Conservation (phyloP, 1,140 invertebrate species). For the Zaprionus ghesquierei region DNA sequence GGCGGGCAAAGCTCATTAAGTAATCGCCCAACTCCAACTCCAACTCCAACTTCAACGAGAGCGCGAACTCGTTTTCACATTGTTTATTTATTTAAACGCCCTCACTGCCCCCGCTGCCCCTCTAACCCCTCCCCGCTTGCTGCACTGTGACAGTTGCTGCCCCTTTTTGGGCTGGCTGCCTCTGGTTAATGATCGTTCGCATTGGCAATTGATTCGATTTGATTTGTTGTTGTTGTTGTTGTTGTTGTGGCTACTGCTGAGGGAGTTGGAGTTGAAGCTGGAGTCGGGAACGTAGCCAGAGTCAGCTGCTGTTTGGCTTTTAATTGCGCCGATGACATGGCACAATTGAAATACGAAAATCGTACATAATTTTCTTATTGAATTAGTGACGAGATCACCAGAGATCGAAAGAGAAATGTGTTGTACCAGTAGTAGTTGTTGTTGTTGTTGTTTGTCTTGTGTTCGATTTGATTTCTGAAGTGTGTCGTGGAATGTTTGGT, state of each 20-base stretch:
- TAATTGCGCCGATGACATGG: constrained; percentile 70
- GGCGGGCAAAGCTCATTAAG: constrained; percentile 71
- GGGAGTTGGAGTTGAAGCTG: background rate
- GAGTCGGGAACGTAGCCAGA: background rate
- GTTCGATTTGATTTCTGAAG: constrained; percentile 76
- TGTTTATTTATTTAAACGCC: constrained; percentile 76
- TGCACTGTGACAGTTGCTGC: background rate
- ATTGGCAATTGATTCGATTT: constrained; percentile 81
- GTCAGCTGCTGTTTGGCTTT: constrained; percentile 66
- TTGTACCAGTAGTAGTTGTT: constrained; percentile 9
- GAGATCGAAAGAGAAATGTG: constrained; percentile 23
- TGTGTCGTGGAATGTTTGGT: constrained; percentile 73
- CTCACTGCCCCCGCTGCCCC: background rate
- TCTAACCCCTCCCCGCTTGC: background rate
- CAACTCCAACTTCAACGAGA: constrained; percentile 7
- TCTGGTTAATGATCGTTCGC: constrained; percentile 63
- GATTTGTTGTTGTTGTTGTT: constrained; percentile 62
- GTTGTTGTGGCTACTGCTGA: constrained; percentile 54
- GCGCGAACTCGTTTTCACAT: constrained; percentile 51
- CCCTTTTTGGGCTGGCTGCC: background rate
- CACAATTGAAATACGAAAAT: constrained; percentile 59
- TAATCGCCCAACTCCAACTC: constrained; percentile 56
- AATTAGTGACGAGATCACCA: constrained; percentile 46
- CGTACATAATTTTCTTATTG: constrained; percentile 75
- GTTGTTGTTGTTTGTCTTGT: constrained; percentile 56